A percentile compares a stretch with the other conserved stretches of the same genome.
Conservation (phyloP, 2,888 invertebrate species). For the Athrips mouffetella region DNA sequence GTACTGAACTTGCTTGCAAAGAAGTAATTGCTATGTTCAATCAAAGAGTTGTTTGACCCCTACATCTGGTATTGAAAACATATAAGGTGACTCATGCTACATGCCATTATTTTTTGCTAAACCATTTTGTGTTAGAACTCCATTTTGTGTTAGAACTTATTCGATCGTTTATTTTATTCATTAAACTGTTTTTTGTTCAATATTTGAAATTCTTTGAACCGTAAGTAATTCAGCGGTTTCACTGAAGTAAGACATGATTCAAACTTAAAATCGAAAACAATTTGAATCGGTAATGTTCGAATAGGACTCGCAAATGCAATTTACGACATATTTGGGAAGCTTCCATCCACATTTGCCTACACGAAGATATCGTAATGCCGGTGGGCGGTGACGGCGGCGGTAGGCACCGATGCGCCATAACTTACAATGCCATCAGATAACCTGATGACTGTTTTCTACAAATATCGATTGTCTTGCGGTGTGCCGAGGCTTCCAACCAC, state of each 20-base stretch:
- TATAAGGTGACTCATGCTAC: slow-evolving; percentile 32
- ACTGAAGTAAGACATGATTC: slow-evolving; percentile 10
- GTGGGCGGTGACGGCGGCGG: slow-evolving; percentile 54
- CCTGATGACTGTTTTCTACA: slow-evolving; percentile 46
- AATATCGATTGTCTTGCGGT: slow-evolving; percentile 46
- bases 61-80: slow-evolving; percentile 30
- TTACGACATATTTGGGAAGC: slow-evolving; percentile 26
- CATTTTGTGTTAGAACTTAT: slow-evolving; percentile 8
- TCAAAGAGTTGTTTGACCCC: slow-evolving; percentile 47
- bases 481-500: slow-evolving; percentile 14
- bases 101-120: slow-evolving; percentile 11
- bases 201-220: not conserved
- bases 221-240: not conserved
- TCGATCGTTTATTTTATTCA: not conserved
- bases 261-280: not conserved
- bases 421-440: slow-evolving; percentile 61
- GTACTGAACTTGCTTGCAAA: slow-evolving; percentile 34
- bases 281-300: slow-evolving; percentile 21
- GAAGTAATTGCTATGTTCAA: slow-evolving; percentile 48
- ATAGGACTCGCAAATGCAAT: slow-evolving; percentile 20
- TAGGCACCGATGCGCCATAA: slow-evolving; percentile 56
- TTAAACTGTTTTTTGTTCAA: not conserved
- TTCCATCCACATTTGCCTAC: slow-evolving; percentile 29
- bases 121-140: slow-evolving; percentile 1
- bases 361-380: slow-evolving; percentile 44